These are phyloP conservation scores for Antitype chi DNA, from an alignment of 2,888 invertebrate species.

Conservation along the genomic window DNA sequence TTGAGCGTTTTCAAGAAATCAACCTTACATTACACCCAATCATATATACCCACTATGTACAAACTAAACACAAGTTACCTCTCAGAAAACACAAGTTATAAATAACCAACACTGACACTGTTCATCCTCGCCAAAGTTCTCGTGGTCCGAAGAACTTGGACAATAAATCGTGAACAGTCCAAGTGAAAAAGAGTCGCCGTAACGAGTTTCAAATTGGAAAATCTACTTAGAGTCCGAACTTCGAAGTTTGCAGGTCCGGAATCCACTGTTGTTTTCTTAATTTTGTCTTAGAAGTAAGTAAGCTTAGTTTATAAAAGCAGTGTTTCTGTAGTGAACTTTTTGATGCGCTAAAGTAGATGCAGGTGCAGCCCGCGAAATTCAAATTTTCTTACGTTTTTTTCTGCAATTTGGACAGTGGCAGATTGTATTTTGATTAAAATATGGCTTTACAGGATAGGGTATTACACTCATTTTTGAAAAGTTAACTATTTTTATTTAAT, in stretches of 20 bases:
- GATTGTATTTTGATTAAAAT: too few species aligned
- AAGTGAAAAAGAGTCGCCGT: conserved; percentile 82
- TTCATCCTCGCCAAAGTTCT: conserved; percentile 74
- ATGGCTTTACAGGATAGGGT: too few species aligned
- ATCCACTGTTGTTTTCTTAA: conserved; percentile 66
- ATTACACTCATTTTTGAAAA: too few species aligned
- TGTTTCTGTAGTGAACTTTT: not conserved
- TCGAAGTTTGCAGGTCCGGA: conserved; percentile 65
- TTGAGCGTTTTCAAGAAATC: too few species aligned
- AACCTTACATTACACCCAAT: too few species aligned
- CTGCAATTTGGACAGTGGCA: too few species aligned
- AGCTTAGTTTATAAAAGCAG: not conserved
- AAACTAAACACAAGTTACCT: conserved; percentile 3
- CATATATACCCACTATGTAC: not conserved
- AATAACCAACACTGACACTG: conserved; percentile 80
- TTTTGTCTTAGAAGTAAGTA: conserved; percentile 61
- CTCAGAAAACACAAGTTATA: conserved; percentile 48
- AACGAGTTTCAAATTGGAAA: conserved; percentile 88
- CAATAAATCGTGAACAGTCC: conserved; percentile 82
- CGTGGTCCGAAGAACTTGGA: conserved; percentile 74
- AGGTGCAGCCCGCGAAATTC: too few species aligned
- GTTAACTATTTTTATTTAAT: too few species aligned
- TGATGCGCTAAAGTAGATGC: too few species aligned
- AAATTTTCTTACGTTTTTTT: too few species aligned
- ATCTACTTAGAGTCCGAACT: conserved; percentile 78